These are phyloP conservation scores for Rhea americana DNA, from an alignment of 2,113 vertebrate species.

Conservation along the genomic window DNA sequence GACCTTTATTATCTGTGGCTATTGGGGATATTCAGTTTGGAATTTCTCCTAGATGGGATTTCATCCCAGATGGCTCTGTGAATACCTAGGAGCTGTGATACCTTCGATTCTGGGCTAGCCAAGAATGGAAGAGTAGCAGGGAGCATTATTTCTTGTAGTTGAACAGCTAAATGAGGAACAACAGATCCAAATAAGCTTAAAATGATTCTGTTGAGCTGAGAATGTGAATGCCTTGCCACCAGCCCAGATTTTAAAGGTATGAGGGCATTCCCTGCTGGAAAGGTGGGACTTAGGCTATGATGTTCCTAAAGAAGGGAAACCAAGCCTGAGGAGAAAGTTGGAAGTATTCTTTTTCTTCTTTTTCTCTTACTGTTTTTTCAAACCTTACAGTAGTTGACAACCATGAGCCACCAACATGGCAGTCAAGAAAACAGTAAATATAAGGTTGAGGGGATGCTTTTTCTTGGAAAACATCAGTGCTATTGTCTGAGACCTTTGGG, in stretches of 20 bases:
- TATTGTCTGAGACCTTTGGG: neutral
- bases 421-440: neutral
- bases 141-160: neutral
- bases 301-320: neutral
- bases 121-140: neutral
- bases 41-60: neutral
- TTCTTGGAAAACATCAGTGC: neutral
- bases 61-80: fast-evolving
- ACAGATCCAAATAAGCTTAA: neutral
- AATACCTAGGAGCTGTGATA: neutral
- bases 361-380: neutral
- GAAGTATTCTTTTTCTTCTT: neutral
- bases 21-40: neutral
- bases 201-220: neutral
- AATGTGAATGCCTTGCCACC: neutral
- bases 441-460: neutral
- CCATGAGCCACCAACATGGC: neutral
- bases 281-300: neutral
- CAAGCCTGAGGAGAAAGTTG: neutral
- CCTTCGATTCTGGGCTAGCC: neutral
- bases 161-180: neutral
- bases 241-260: neutral
- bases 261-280: neutral
- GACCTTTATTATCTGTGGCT: neutral
- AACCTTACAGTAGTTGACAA: neutral